Evolutionary conservation across 2,888 invertebrate genomes (phyloP), one percentile per base, ranked within the genome.

Genomic region (Dicranocentrus wangi): DNA sequence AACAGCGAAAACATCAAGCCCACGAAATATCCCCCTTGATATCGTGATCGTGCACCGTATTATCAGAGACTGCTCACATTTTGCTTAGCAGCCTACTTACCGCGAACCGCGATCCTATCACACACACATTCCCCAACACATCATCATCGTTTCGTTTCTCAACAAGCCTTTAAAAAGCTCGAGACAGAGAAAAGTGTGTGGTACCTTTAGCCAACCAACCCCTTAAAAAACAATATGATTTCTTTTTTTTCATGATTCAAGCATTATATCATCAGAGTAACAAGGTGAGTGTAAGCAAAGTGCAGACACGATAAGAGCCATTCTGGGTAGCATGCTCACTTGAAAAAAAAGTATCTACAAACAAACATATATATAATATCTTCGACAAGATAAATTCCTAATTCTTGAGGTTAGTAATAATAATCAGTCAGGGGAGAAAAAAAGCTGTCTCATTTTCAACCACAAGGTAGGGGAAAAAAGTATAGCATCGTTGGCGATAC

Each of bases 331-430:
- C n/a, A 53, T 53, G n/a, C n/a, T n/a, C n/a, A n/a, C n/a, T 21
- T 53, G 28, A 60, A 60, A n/a, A 15, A 55, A 21, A 15, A 63
- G n/a, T n/a, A n/a, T 55, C 23, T 79, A 79, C 78, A 80, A 80
- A 73, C 72, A 80, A 80, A 75, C 80, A n/a, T n/a, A n/a, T n/a
- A n/a, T 69, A 75, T 81, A 73, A 73, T 73, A 73, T 66, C 70
- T 63, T 79, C 73, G 63, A 81, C 69, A 81, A 81, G 75, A 81
- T 75, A 81, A 73, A 81, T 63, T 81, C 80, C 80, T 81, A 81
- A 81, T 81, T 69, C 80, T 81, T 75, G 80, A 75, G 80, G 80
- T 81, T 81, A 63, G 73, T 63, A 81, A 81, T 63, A 81, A 81
- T 81, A 73, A 81, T 81, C 80, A 81, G 80, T 66, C 68, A 81